Conservation (phyloP, 2,797 vertebrate species). For the Arvicola amphibius region DNA sequence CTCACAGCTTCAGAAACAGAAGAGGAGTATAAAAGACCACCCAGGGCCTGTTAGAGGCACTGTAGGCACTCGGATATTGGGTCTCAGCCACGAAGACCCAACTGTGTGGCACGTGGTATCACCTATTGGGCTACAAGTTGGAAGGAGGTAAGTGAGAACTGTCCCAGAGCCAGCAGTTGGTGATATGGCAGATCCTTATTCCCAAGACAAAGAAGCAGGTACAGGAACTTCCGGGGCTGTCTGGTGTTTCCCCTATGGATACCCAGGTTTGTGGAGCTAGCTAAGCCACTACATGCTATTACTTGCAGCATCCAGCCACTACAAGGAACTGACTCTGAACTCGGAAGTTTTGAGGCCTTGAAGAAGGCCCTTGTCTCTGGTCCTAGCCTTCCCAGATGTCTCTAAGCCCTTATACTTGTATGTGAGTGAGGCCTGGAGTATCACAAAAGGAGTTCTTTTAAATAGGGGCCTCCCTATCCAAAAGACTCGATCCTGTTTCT, state of each 20-base stretch:
- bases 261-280: background rate
- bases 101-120: no score
- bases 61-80: background rate
- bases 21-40: background rate
- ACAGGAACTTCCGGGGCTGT: background rate
- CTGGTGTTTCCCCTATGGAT: background rate
- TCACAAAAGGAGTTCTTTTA: background rate
- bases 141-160: no score
- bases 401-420: background rate
- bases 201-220: background rate
- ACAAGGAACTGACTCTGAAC: background rate
- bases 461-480: background rate
- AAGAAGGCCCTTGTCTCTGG: background rate
- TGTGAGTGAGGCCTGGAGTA: background rate
- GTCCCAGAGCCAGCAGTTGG: background rate
- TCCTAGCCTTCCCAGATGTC: background rate
- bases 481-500: background rate
- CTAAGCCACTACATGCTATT: background rate
- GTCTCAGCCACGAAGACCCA: background rate
- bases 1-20: background rate
- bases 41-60: background rate
- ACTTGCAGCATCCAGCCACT: background rate
- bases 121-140: background rate
- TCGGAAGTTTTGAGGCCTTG: background rate
- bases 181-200: background rate